These are phyloP conservation scores for Acanthosoma haemorrhoidale DNA, from an alignment of 2,888 invertebrate species.

Conservation along the genomic window DNA sequence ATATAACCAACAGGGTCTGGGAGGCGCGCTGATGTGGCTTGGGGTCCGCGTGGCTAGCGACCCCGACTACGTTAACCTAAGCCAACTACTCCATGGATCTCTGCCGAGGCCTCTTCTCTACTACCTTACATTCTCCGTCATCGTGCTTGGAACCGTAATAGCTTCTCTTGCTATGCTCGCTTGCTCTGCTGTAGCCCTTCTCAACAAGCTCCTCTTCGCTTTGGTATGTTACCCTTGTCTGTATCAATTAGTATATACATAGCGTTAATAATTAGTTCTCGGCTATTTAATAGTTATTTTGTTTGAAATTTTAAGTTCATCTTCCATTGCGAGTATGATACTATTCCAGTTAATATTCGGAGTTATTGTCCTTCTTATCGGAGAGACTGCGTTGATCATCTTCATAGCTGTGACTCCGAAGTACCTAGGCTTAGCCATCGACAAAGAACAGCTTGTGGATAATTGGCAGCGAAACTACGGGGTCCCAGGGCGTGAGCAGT, in stretches of 20 bases:
- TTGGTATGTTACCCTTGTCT: conserved; percentile 51
- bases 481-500: conserved; percentile 63
- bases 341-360: conserved; percentile 62
- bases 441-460: conserved; percentile 62
- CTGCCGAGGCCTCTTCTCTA: conserved; percentile 68
- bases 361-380: conserved; percentile 60
- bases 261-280: not conserved
- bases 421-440: conserved; percentile 65
- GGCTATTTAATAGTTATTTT: not conserved
- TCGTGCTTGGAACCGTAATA: conserved; percentile 62
- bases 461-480: conserved; percentile 71
- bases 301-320: not conserved
- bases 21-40: conserved; percentile 62
- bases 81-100: conserved; percentile 60
- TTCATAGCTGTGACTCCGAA: conserved; percentile 71
- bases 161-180: conserved; percentile 66
- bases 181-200: conserved; percentile 69
- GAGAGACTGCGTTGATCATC: conserved; percentile 65
- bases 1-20: too few species aligned
- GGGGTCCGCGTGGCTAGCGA: conserved; percentile 69
- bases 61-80: conserved; percentile 63
- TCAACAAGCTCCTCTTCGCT: conserved; percentile 64
- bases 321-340: not conserved
- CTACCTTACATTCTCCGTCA: conserved; percentile 64
- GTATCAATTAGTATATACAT: not conserved